phyloP scores from a whole-genome alignment of 2,113 vertebrate species.

The Peromyscus leucopus region DNA sequence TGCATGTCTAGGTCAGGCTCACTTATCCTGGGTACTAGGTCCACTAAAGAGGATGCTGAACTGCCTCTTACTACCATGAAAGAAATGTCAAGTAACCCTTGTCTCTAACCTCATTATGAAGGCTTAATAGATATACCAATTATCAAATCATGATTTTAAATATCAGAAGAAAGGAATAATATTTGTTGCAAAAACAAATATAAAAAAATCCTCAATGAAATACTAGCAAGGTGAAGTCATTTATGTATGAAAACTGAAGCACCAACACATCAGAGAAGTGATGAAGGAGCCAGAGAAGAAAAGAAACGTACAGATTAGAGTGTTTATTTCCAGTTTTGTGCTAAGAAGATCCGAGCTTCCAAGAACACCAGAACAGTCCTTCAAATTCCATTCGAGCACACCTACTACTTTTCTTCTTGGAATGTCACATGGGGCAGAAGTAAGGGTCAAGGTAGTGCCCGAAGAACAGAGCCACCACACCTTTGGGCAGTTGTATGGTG shows the following conservation, averaged over 20 bases:
- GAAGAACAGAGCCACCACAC: not conserved
- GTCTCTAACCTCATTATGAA: not conserved
- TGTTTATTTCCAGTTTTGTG: not conserved
- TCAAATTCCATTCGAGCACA: not conserved
- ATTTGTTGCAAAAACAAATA: not conserved
- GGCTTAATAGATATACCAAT: not conserved
- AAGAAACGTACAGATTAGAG: not conserved
- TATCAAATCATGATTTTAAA: not conserved
- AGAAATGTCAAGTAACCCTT: not conserved
- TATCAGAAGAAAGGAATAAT: not conserved
- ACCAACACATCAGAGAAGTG: not conserved
- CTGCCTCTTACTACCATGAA: not conserved
- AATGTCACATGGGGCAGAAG: too few relatives aligned
- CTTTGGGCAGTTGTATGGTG: too few relatives aligned
- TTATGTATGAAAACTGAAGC: not conserved
- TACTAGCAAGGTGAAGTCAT: not conserved
- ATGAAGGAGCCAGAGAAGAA: not conserved
- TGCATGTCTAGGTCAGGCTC: not conserved
- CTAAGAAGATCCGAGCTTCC: not conserved
- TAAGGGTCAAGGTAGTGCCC: not conserved
- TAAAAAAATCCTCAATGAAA: not conserved
- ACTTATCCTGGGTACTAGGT: not conserved
- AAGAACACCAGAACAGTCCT: too few relatives aligned
- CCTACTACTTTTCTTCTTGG: not conserved
- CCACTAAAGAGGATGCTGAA: not conserved